Evolutionary conservation across 2,888 invertebrate species (phyloP), one percentile per base, ranked within the genome.

Genomic region (Auanema freiburgensis): DNA sequence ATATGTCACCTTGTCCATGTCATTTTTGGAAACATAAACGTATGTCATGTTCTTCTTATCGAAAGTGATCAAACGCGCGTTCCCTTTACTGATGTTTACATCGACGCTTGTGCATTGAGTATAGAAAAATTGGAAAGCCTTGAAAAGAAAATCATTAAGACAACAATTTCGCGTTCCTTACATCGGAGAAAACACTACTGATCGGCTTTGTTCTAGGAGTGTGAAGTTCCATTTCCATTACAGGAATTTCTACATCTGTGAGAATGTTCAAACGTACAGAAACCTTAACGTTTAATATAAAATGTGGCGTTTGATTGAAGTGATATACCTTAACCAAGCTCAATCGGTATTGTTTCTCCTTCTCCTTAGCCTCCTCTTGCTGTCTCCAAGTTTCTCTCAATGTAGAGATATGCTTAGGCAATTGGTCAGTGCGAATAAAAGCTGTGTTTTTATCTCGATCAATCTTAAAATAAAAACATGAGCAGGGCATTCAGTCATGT

Each of bases 381-480:
- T 88, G 87, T 64, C 88, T 87, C 83, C 91, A 88, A 66, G 88
- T 88, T 53, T 88, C 85, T 74, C 90, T 85, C 57, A 91, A 84
- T 25, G 87, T 85, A 65, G 87, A 88, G 57, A 92, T 89, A 83
- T 92, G 91, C 44, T 87, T 86, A 0, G 92, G 92, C 78, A 92
- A 90, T 42, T 90, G 88, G n/a, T 88, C 88, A 0, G 86, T 86
- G 50, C 88, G 87, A 82, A 90, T 89, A 1, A 89, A 88, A n/a
- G 87, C 50, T 21, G 63, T 63, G 59, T 83, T 83, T n/a, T 70
- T 55, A 1, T 63, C 66, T 18, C 67, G 59, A 46, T 79, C 76
- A 77, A 77, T 83, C 85, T 85, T 71, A n/a, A 69, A 63, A 40
- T 59, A 14, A 12, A 23, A 59, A 57, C 18, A 33, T 25, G 16